Conservation (phyloP, 2,888 invertebrate genomes). For the Nudaria mundana region DNA sequence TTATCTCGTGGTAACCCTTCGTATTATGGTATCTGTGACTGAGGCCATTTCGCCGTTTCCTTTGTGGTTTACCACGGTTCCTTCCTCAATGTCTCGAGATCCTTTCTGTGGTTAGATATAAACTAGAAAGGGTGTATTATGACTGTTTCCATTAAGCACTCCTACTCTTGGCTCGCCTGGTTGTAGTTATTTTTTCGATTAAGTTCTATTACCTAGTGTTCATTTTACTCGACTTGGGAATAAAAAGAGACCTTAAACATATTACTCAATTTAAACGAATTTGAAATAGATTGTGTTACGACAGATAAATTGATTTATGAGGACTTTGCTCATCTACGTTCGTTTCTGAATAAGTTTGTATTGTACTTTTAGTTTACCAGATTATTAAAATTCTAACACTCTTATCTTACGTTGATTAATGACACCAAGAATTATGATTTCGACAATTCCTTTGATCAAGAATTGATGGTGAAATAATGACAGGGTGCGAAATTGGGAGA, state of each 20-base stretch:
- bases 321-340: too few relatives aligned
- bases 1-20: conserved; percentile 19
- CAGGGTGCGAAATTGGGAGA: conserved; percentile 37
- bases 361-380: too few relatives aligned
- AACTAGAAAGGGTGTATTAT: conserved; percentile 28
- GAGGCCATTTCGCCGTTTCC: conserved; percentile 33
- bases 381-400: too few relatives aligned
- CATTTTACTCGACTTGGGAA: too few relatives aligned
- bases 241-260: too few relatives aligned
- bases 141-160: conserved; percentile 26
- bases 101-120: conserved; percentile 29
- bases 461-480: conserved; percentile 63
- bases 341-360: too few relatives aligned
- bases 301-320: too few relatives aligned
- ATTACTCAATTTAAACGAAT: too few relatives aligned
- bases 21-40: conserved; percentile 16
- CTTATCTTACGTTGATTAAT: conserved; percentile 30
- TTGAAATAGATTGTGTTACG: too few relatives aligned
- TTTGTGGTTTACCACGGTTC: conserved; percentile 35
- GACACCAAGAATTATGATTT: conserved; percentile 24
- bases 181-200: too few relatives aligned
- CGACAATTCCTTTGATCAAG: conserved; percentile 48
- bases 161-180: too few relatives aligned
- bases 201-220: too few relatives aligned
- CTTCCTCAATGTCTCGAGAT: conserved; percentile 26